Evolutionary conservation across 2,113 vertebrate species (phyloP), one percentile per base, ranked within the genome.

Genomic region (Lates calcarifer): DNA sequence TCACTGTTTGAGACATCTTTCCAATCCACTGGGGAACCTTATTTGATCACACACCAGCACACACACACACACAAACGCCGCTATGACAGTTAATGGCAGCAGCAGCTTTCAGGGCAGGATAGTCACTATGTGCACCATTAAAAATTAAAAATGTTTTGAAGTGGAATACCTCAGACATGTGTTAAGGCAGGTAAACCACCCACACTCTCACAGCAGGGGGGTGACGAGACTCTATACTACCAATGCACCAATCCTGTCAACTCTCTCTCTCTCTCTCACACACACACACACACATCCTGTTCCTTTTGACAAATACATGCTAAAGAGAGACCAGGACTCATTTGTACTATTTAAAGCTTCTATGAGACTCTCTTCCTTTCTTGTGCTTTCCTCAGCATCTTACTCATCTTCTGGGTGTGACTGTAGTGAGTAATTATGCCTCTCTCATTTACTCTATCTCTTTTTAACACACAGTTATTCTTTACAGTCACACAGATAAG

Each of bases 321-420:
- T 90, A 91, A 90, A 88, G 65, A 79, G 49, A 45, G 14, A 71
- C 6, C 0, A 1, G 11, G 63, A 53, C 74, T 86, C 82, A 87
- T 92, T 90, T 92, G 77, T 82, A 82, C 89, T 84, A 88, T 80
- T 91, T 88, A 86, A 88, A 61, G 66, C 63, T 67, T 86, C 73
- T 83, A 53, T 77, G 76, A 77, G 63, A 85, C 41, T 58, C n/a
- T 51, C 63, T 71, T 87, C 57, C 67, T 81, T 62, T 87, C 26
- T 66, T 86, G 56, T 65, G 37, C 31, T 55, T 71, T 28, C 24
- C 68, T 49, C 26, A 64, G 61, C 37, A 78, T 78, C 71, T 68
- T 29, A 66, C 68, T 89, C 66, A 70, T 85, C 47, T 28, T 85
- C 47, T 68, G 45, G 39, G 39, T 83, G 82, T 82, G 64, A 56